phyloP scores from a whole-genome alignment of 2,113 vertebrate species.

The Speoplatyrhinus poulsoni region DNA sequence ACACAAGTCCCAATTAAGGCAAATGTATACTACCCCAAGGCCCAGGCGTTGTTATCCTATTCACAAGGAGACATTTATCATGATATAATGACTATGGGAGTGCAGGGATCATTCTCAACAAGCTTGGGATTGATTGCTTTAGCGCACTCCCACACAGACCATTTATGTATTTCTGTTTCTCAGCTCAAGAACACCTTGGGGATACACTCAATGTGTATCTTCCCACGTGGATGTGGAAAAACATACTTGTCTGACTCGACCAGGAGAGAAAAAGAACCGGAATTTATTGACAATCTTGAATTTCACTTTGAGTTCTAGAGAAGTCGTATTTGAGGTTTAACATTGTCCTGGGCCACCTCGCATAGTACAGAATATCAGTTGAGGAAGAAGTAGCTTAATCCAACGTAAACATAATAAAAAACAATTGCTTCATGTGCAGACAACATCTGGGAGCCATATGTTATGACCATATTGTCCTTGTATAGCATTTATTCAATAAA shows the following conservation, averaged over 20 bases:
- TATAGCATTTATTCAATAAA: slow-evolving; percentile 23
- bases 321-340: slow-evolving; percentile 44
- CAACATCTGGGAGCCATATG: slow-evolving; percentile 30
- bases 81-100: slow-evolving; percentile 38
- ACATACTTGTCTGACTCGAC: slow-evolving; percentile 44
- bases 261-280: slow-evolving; percentile 5
- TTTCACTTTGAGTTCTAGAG: slow-evolving; percentile 51
- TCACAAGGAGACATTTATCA: slow-evolving; percentile 27
- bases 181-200: slow-evolving; percentile 59
- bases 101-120: slow-evolving; percentile 35
- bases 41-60: slow-evolving; percentile 31
- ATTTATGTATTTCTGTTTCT: slow-evolving; percentile 44
- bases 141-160: slow-evolving; percentile 44
- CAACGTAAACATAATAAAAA: slow-evolving; percentile 66
- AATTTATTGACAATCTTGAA: slow-evolving; percentile 57
- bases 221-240: slow-evolving; percentile 47
- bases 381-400: slow-evolving; percentile 46
- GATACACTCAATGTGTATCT: slow-evolving; percentile 35
- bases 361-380: slow-evolving; percentile 45
- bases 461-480: slow-evolving; percentile 39
- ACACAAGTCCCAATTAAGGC: background rate
- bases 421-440: slow-evolving; percentile 5
- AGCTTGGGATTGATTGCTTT: slow-evolving; percentile 51
- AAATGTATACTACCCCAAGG: slow-evolving; percentile 16
- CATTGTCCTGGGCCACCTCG: slow-evolving; percentile 35